These are phyloP conservation scores for Cynaeus angustus DNA, from an alignment of 2,888 invertebrate species.

Conservation along the genomic window DNA sequence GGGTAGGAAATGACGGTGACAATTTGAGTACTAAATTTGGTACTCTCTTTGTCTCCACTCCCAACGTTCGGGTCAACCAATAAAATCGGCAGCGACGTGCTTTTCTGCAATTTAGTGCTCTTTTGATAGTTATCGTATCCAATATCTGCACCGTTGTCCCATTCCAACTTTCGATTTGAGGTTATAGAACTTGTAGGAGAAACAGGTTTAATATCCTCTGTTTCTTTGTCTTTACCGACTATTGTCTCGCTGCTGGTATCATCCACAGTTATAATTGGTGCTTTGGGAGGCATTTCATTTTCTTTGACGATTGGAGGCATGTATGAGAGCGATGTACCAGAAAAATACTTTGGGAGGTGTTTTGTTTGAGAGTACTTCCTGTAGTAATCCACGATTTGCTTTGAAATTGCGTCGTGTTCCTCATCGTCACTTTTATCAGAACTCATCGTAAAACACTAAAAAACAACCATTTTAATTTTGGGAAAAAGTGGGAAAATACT, in stretches of 20 bases:
- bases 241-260: constrained; percentile 37
- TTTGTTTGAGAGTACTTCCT: constrained; percentile 79
- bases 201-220: constrained; percentile 56
- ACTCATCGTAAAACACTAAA: constrained; percentile 15
- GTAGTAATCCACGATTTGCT: constrained; percentile 77
- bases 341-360: constrained; percentile 81
- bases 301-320: constrained; percentile 55
- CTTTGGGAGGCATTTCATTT: constrained; percentile 45
- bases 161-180: constrained; percentile 85
- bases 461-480: neutral
- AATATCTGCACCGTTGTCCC: constrained; percentile 92
- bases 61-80: constrained; percentile 2
- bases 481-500: constrained; percentile 3
- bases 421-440: constrained; percentile 54
- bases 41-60: neutral
- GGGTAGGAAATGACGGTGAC: constrained; percentile 25
- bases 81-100: constrained; percentile 66
- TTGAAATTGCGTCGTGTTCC: constrained; percentile 58
- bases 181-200: constrained; percentile 86
- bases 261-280: constrained; percentile 37
- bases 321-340: constrained; percentile 63
- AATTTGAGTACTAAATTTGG: constrained; percentile 8
- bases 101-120: constrained; percentile 66
- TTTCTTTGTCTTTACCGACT: constrained; percentile 4
- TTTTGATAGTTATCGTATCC: constrained; percentile 76